These are phyloP conservation scores for Erythrocercus mccallii DNA, from an alignment of 2,113 vertebrate species.

Conservation along the genomic window DNA sequence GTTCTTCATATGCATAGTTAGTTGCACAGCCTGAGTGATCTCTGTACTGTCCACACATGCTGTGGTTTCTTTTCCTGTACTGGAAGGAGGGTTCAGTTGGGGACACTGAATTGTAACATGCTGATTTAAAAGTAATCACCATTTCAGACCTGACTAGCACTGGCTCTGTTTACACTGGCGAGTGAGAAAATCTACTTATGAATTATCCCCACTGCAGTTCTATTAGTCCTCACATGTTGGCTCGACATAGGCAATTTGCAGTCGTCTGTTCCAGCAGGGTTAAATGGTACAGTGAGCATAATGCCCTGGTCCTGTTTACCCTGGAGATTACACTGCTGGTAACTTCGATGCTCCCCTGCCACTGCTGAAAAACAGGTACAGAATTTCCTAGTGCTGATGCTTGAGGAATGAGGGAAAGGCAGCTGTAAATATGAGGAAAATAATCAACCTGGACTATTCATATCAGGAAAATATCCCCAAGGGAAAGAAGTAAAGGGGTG, in stretches of 20 bases:
- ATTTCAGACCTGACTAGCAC: constrained; percentile 20
- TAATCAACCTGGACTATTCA: neutral
- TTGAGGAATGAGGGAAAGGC: neutral
- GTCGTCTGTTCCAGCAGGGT: neutral
- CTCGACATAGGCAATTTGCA: constrained; percentile 1
- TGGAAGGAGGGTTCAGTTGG: neutral
- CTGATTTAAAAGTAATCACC: constrained; percentile 25
- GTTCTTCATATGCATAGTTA: neutral
- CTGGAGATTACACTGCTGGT: neutral
- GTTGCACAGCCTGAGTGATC: neutral
- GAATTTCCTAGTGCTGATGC: neutral
- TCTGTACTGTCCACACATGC: neutral
- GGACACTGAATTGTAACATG: constrained; percentile 7
- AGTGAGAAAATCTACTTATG: constrained; percentile 21
- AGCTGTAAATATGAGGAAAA: neutral
- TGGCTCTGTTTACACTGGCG: neutral
- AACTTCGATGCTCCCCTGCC: neutral
- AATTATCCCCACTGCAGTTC: constrained; percentile 35
- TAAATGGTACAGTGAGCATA: neutral
- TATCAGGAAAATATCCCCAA: neutral
- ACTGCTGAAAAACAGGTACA: constrained; percentile 22
- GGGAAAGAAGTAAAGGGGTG: rapidly evolving
- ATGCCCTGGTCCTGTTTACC: neutral
- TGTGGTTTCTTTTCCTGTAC: neutral
- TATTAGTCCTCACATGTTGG: neutral